Evolutionary conservation across 2,113 vertebrate species (phyloP), one percentile per base, ranked within the genome.

Genomic region (Bungarus multicinctus): DNA sequence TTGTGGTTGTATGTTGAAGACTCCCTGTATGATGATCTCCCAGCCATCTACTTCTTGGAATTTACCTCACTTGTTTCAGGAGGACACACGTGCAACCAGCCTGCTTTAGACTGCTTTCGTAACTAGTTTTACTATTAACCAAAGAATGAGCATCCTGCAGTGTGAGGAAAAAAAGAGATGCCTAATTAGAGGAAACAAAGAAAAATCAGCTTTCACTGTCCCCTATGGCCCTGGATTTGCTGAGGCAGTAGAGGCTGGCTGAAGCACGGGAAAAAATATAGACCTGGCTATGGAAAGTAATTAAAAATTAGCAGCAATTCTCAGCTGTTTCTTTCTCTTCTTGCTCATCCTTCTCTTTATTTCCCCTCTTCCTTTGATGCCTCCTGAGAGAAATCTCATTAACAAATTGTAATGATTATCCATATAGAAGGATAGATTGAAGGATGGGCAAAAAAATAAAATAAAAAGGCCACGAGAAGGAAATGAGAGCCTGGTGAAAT

Each of bases 141-240:
- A 2, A 93, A 39, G 55, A 91, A 85, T 34, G 45, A 50, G 34
- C 88, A 93, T 87, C 43, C 95, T 92, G 23, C 45, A 30, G 58
- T 81, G 6, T 50, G 93, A 91, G 11, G 30, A 10, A 90, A 92
- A 39, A 92, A 90, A 91, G 74, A 91, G 53, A 58, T 14, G 3
- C 89, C 91, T 94, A 52, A 92, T 90, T 57, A 93, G 47, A 86
- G 85, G n/a, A 95, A 94, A 47, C 1, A 3, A 85, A 96, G 92
- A 93, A 23, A 20, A n/a, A 93, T 39, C 45, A 88, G 53, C 88
- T 95, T 95, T 57, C 74, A 90, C 92, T 94, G 90, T 92, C 91
- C 85, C 89, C 43, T 87, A 90, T 87, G 92, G n/a, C 74, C 81
- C 58, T 50, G 64, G 95, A 45, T 94, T 95, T 57, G 2, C 47